Conservation (phyloP, 2,888 invertebrate genomes). For the Eudasyphora cyanicolor region DNA sequence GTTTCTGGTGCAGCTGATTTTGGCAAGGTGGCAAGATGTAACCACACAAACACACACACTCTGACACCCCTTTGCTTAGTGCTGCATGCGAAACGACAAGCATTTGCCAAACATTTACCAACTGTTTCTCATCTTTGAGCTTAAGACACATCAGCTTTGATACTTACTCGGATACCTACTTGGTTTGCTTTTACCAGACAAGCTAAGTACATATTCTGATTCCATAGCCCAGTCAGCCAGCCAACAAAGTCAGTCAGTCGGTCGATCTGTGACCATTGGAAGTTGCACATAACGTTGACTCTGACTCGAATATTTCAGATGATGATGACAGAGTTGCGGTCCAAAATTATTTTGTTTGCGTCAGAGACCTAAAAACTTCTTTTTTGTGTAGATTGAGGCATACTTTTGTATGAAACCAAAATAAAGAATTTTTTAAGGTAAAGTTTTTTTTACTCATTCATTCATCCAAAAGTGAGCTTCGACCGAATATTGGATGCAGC, state of each 20-base stretch:
- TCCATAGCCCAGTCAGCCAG: constrained; percentile 37
- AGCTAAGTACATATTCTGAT: constrained; percentile 51
- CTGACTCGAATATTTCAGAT: too few relatives aligned
- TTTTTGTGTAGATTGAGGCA: too few relatives aligned
- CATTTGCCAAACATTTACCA: constrained; percentile 21
- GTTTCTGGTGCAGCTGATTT: constrained; percentile 1
- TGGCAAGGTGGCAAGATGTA: not conserved
- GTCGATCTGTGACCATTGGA: too few relatives aligned
- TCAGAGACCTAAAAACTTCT: too few relatives aligned
- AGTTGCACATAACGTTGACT: too few relatives aligned
- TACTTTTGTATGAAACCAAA: too few relatives aligned
- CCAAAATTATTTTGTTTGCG: too few relatives aligned
- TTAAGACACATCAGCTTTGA: constrained; percentile 23
- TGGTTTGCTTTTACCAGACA: constrained; percentile 35
- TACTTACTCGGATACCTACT: constrained; percentile 2
- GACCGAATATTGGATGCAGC: too few relatives aligned
- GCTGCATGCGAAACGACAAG: constrained; percentile 1
- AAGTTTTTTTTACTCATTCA: too few relatives aligned
- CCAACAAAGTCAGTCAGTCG: too few relatives aligned
- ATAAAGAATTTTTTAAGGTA: too few relatives aligned
- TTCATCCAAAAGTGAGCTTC: too few relatives aligned
- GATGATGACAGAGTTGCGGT: constrained; percentile 25
- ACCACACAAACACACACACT: not conserved
- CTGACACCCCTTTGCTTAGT: constrained; percentile 16
- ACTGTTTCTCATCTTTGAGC: constrained; percentile 33